phyloP scores from a whole-genome alignment of 2,888 invertebrate species.

The Callyntrura guangdongensis region DNA sequence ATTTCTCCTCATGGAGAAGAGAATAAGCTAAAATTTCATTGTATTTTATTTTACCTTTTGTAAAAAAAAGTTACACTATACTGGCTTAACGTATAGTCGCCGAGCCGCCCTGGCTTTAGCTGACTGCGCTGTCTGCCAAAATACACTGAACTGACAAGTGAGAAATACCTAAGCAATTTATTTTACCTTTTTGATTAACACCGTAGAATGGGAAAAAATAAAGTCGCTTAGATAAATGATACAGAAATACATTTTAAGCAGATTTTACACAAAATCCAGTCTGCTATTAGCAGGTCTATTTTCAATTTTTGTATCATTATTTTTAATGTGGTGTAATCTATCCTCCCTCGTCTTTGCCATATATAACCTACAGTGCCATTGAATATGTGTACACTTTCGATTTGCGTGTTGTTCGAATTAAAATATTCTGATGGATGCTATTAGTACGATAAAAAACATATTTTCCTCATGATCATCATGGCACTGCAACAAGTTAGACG shows the following conservation, averaged over 20 bases:
- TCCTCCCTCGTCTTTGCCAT: conserved; percentile 40
- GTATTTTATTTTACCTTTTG: background rate
- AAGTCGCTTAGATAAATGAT: conserved; percentile 38
- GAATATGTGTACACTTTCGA: conserved; percentile 9
- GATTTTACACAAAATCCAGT: conserved; percentile 45
- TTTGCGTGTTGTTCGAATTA: background rate
- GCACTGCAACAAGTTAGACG: background rate
- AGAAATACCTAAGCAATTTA: background rate
- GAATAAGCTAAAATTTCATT: too few species aligned
- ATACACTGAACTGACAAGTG: background rate
- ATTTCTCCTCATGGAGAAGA: background rate
- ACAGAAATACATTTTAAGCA: conserved; percentile 37
- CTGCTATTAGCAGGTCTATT: background rate
- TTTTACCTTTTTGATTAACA: background rate
- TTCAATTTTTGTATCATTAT: conserved; percentile 41
- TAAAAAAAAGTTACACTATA: background rate
- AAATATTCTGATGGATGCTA: conserved; percentile 31
- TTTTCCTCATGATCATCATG: background rate
- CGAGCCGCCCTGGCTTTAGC: background rate
- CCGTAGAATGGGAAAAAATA: background rate
- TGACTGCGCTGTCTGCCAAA: background rate
- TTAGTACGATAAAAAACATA: background rate
- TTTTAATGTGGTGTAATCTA: background rate
- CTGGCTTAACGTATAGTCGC: background rate
- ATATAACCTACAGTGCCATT: conserved; percentile 41